Conservation (phyloP, 2,888 invertebrate species). For the Pyrgus malvae region DNA sequence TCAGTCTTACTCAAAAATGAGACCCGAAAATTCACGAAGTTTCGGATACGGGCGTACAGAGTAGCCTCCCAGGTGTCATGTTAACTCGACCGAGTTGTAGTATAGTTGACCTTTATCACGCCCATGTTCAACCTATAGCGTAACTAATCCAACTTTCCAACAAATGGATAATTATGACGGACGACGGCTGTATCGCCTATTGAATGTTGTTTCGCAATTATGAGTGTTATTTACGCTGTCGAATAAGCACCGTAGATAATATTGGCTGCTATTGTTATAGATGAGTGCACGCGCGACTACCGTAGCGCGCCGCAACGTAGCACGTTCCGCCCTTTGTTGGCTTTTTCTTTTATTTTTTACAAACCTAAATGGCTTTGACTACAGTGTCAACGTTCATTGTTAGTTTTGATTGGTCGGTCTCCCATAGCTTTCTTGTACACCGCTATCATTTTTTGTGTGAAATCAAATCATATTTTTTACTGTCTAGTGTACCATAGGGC, state of each 20-base stretch:
- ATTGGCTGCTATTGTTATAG: constrained; percentile 17
- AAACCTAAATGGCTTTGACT: constrained; percentile 44
- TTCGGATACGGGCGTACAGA: no score
- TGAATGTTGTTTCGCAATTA: constrained; percentile 18
- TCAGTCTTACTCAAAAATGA: no score
- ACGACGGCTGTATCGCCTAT: not conserved
- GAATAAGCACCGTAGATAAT: constrained; percentile 21
- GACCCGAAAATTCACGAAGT: no score
- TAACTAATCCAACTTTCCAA: not conserved
- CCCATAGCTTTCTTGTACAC: constrained; percentile 22
- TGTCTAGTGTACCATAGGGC: constrained; percentile 8
- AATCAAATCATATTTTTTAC: constrained; percentile 46
- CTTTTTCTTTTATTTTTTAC: constrained; percentile 50
- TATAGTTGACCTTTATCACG: no score
- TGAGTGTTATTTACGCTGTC: constrained; percentile 15
- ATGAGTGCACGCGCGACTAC: constrained; percentile 47
- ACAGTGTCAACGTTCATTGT: constrained; percentile 43
- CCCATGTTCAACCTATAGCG: no score
- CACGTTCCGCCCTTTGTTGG: constrained; percentile 67
- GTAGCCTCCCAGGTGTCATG: no score
- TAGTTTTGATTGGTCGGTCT: constrained; percentile 52
- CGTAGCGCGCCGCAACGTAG: constrained; percentile 34
- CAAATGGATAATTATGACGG: not conserved
- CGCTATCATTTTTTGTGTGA: constrained; percentile 46
- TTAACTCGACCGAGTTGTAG: no score